phyloP scores from a whole-genome alignment of 1,140 invertebrate genomes.

The Drosophila sp. region DNA sequence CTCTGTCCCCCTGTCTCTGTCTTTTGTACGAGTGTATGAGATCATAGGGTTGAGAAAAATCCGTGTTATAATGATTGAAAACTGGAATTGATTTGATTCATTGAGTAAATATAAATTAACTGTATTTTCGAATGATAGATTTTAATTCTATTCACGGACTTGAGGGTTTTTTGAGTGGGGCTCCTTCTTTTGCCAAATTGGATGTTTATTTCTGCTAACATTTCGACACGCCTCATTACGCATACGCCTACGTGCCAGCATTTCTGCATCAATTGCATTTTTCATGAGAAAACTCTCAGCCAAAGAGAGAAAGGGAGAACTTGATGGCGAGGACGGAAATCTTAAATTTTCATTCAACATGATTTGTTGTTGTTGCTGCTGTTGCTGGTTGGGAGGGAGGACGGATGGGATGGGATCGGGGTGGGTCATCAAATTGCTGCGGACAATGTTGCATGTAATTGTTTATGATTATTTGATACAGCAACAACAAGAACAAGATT shows the following conservation, averaged over 20 bases:
- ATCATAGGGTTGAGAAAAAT: constrained; percentile 3
- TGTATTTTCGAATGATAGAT: too few species aligned
- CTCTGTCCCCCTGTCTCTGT: background rate
- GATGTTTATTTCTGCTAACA: constrained; percentile 24
- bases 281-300: constrained; percentile 55
- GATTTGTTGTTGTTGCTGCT: background rate
- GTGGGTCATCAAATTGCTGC: constrained; percentile 27
- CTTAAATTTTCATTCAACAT: constrained; percentile 44
- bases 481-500: background rate
- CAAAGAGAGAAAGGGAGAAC: background rate
- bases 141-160: background rate
- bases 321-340: constrained; percentile 49
- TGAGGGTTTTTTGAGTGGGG: too few species aligned
- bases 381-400: background rate
- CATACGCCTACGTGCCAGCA: constrained; percentile 60
- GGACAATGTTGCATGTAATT: constrained; percentile 53
- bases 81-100: background rate
- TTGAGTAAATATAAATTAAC: background rate
- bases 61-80: constrained; percentile 1
- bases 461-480: constrained; percentile 54
- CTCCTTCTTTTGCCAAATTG: constrained; percentile 11
- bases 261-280: constrained; percentile 73
- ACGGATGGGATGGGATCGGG: too few species aligned
- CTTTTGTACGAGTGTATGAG: background rate
- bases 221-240: constrained; percentile 59